Conservation (phyloP, 2,113 vertebrate species). For the Entelurus aequoreus region DNA sequence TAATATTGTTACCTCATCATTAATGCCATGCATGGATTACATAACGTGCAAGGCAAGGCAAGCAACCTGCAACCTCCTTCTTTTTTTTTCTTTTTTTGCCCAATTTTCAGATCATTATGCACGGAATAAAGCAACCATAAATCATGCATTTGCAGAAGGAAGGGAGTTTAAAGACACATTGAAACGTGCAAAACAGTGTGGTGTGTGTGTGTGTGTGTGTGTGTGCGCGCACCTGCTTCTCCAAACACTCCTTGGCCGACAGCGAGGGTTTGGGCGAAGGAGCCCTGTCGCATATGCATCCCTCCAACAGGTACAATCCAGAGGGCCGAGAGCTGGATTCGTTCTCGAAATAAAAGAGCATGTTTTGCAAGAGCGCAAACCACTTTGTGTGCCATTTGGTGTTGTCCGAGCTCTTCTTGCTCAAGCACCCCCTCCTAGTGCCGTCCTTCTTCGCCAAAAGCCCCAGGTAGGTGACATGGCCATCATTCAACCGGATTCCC, state of each 20-base stretch:
- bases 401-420: slow-evolving; percentile 94
- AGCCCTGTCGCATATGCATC: slow-evolving; percentile 89
- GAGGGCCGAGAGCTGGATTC: slow-evolving; percentile 92
- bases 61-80: slow-evolving; percentile 27
- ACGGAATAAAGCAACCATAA: slow-evolving; percentile 9
- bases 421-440: slow-evolving; percentile 86
- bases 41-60: slow-evolving; percentile 49
- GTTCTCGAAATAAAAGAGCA: slow-evolving; percentile 98
- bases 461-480: slow-evolving; percentile 92
- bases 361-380: slow-evolving; percentile 94
- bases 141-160: background rate
- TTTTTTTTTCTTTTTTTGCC: slow-evolving; percentile 29
- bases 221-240: slow-evolving; percentile 83
- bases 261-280: slow-evolving; percentile 90
- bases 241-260: slow-evolving; percentile 87
- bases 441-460: slow-evolving; percentile 94
- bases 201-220: slow-evolving; percentile 5
- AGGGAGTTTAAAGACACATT: slow-evolving; percentile 2
- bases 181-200: slow-evolving; percentile 19
- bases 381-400: slow-evolving; percentile 96
- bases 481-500: slow-evolving; percentile 93
- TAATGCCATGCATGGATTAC: slow-evolving; percentile 60
- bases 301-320: slow-evolving; percentile 95
- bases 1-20: slow-evolving; percentile 58
- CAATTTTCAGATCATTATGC: slow-evolving; percentile 45